These are phyloP conservation scores for Drosophila prosaltans DNA, from an alignment of 1,140 invertebrate genomes.

Conservation along the genomic window DNA sequence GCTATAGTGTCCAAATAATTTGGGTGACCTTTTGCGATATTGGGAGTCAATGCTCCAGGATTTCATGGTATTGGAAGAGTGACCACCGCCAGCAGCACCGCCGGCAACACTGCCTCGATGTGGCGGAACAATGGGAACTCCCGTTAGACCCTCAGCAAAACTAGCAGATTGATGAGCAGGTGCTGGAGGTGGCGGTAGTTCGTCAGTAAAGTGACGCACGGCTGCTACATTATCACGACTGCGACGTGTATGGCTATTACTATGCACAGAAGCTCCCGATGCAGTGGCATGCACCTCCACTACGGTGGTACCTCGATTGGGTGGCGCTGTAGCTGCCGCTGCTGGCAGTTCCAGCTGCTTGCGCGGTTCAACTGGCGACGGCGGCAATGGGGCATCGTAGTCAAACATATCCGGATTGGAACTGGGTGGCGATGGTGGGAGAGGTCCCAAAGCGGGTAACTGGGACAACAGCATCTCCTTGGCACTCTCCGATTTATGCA, in stretches of 20 bases:
- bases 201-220: constrained; percentile 72
- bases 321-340: constrained; percentile 84
- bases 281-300: constrained; percentile 74
- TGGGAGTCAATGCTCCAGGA: constrained; percentile 92
- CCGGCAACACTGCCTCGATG: constrained; percentile 84
- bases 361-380: constrained; percentile 86
- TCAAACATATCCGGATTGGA: constrained; percentile 81
- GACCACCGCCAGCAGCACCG: constrained; percentile 20
- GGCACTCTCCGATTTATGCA: constrained; percentile 88
- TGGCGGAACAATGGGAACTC: constrained; percentile 87
- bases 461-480: constrained; percentile 87
- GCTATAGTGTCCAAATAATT: constrained; percentile 68
- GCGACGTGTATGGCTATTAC: constrained; percentile 64
- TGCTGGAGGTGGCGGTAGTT: constrained; percentile 68
- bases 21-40: constrained; percentile 85
- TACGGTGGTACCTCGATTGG: constrained; percentile 63
- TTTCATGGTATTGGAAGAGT: constrained; percentile 88
- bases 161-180: constrained; percentile 56
- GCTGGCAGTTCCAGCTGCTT: constrained; percentile 85
- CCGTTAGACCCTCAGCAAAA: constrained; percentile 47
- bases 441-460: constrained; percentile 75
- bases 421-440: constrained; percentile 78
- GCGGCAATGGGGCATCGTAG: constrained; percentile 88
- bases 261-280: constrained; percentile 60
- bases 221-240: constrained; percentile 70